Evolutionary conservation across 2,113 vertebrate species (phyloP).

Genomic region (Hylia prasina): DNA sequence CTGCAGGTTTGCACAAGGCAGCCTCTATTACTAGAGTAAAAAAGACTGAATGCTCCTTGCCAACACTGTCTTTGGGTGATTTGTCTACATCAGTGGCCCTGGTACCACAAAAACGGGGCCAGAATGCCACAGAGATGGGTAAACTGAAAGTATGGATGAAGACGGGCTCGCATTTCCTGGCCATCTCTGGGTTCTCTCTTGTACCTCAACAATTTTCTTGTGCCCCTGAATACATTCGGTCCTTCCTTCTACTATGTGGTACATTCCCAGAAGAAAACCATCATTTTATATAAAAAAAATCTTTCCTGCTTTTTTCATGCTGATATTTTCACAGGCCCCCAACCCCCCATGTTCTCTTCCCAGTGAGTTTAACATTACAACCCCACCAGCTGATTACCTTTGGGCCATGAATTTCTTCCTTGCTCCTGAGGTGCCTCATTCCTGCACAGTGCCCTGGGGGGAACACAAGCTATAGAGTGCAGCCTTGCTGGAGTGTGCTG

Average conservation of each 20-base stretch:
- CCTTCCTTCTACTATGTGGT: neutral
- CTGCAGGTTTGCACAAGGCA: neutral
- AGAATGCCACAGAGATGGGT: neutral
- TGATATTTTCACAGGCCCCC: neutral
- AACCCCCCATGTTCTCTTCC: neutral
- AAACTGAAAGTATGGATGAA: neutral
- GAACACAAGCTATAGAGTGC: neutral
- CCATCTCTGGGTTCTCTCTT: neutral
- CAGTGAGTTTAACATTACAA: neutral
- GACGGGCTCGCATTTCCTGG: rapidly evolving
- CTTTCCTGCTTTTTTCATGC: neutral
- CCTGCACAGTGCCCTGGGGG: neutral
- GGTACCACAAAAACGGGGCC: neutral
- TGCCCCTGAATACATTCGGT: neutral
- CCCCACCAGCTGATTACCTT: neutral
- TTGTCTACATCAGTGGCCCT: neutral
- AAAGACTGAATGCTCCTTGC: neutral
- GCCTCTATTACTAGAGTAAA: neutral
- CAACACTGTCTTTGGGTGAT: neutral
- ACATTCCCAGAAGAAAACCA: neutral
- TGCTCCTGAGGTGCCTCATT: neutral
- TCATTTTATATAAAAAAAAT: neutral
- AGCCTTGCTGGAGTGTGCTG: neutral
- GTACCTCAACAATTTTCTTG: neutral
- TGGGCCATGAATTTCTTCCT: neutral